These are phyloP conservation scores for Paracanthobrama guichenoti DNA, from an alignment of 2,113 vertebrate genomes.

Conservation along the genomic window DNA sequence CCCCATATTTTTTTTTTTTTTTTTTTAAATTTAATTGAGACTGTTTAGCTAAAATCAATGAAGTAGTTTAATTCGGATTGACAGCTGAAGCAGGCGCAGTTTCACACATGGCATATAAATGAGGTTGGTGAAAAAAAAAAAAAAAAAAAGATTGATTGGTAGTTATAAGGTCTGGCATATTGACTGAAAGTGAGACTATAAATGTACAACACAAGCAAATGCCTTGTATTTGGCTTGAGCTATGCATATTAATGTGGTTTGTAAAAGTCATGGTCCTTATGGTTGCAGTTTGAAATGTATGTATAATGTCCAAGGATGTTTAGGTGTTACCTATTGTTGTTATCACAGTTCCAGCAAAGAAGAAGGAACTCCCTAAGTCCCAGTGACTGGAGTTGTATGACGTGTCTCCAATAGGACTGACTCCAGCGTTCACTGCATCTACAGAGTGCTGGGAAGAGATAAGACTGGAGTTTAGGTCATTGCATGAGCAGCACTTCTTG, in stretches of 20 bases:
- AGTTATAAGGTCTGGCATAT: neutral
- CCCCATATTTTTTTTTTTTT: neutral
- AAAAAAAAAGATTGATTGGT: neutral
- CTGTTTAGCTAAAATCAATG: conserved; percentile 16
- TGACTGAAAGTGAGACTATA: conserved; percentile 15
- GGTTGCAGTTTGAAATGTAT: neutral
- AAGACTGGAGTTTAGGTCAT: conserved; percentile 24
- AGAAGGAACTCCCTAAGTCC: conserved; percentile 97
- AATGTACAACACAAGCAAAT: conserved; percentile 7
- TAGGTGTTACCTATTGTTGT: conserved; percentile 89
- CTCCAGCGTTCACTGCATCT: conserved; percentile 90
- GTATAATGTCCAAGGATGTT: neutral
- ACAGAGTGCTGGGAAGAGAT: conserved; percentile 82
- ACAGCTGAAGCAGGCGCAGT: neutral
- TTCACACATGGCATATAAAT: conserved; percentile 1
- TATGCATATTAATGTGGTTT: neutral
- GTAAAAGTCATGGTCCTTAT: neutral
- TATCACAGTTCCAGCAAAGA: conserved; percentile 98
- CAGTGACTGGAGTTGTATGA: conserved; percentile 93
- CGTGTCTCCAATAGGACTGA: conserved; percentile 89
- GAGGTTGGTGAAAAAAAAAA: neutral
- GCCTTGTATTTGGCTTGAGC: neutral
- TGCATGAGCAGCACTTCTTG: neutral
- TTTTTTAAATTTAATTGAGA: neutral
- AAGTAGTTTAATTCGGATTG: conserved; percentile 7